Base-by-base conservation (phyloP, 2,797 vertebrate species). In the Microctenopoma stevenorrisi region DNA sequence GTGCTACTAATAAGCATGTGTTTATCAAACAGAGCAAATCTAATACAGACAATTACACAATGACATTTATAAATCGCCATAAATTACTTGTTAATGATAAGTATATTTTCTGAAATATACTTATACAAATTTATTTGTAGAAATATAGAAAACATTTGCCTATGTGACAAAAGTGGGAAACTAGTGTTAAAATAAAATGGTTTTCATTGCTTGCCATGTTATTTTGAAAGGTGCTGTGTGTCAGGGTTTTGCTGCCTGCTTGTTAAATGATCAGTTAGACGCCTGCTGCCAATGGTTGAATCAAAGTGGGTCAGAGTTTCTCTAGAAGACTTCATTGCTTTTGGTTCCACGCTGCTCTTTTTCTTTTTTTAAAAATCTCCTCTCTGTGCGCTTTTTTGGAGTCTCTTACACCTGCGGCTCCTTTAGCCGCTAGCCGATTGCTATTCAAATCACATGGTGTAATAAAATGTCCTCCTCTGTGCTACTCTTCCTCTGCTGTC, bases 381-480 rank as follows among this genome's bases (percentile, higher is more conserved):
- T 81, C 52, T 83, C 68, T 76, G 71, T 40, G 10, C n/a, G 50
- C 53, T 64, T 79, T 84, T 85, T 78, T 57, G 56, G 28, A 2
- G 59, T 77, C 78, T 76, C 74, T 59, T 83, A 77, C 91, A 92
- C 91, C 91, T 92, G 91, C 78, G 40, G 79, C 82, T 60, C 54
- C 84, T 77, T 76, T 44, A 67, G 68, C 81, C 62, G n/a, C 75
- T 61, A 76, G 66, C 74, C 62, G 47, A 82, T 92, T 90, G 86
- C 84, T 86, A 92, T 91, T 91, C 92, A 52, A 4, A 60, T 74
- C 89, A 91, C 89, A 81, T 49, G 4, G 42, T n/a, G 67, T 30
- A 69, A 83, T 74, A 77, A 91, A 91, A 92, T 86, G 88, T 82
- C 84, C 74, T 84, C 83, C 85, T 92, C 91, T 91, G 89, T 92